Base-by-base conservation (phyloP, 2,888 invertebrate genomes). In the Lasioglossum oenotherae region DNA sequence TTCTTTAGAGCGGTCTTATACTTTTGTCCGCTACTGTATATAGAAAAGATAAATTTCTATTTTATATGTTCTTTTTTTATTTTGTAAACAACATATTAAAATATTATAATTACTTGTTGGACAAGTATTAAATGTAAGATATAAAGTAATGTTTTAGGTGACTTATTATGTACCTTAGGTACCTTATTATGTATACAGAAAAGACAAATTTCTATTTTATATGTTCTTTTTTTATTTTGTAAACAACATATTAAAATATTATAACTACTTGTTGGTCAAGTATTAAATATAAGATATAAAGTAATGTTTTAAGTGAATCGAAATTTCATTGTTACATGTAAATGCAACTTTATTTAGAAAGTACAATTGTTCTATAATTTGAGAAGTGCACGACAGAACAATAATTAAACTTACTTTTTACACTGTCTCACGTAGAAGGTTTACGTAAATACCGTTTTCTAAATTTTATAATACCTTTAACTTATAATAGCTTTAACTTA, bases 271-370 rank as follows among this genome's bases (percentile, higher is more conserved):
- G 8, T 19, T 6, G 19, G 64, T 2, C 35, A 69, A 69, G 38
- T 41, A 38, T 23, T 69, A 46, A 27, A 31, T 72, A 19, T 46
- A 46, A 69, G 3, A 31, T 67, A 72, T 27, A 27, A 41, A 44
- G 16, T 72, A 46, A n/a, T 27, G 8, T 73, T 44, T 19, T 0
- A 46, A 49, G 49, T 31, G 46, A 64, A 23, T 23, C 4, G 19
- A 64, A 64, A n/a, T 27, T 53, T 46, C 46, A 44, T 67, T 14
- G 46, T 72, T 86, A 86, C 41, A 80, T 79, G 78, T 78, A 86
- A 86, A 79, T 81, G 76, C 76, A 82, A 12, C 74, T 86, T 86
- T 86, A 86, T 86, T 86, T 78, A 49, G 64, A 82, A 86, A 82
- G 86, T 86, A 86, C 57, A 57, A 57, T 57, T 57, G 4, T 57